Base-by-base conservation (phyloP, 2,888 invertebrate species). In the Troglohyphantes excavatus region DNA sequence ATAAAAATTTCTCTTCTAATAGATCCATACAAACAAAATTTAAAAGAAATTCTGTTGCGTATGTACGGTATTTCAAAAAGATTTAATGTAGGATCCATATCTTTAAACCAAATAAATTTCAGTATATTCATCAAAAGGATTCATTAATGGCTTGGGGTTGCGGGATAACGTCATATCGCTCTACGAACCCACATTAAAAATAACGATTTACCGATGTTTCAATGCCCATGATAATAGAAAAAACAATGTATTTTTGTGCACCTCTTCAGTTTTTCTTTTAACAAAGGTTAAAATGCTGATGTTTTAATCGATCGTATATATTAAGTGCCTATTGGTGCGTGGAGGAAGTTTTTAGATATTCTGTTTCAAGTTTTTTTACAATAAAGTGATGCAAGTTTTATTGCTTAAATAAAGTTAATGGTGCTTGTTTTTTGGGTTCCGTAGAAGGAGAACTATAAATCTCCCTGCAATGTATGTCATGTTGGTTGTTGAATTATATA, bases 1-100 rank as follows among this genome's bases (percentile, higher is more conserved):
- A 78, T 78, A 65, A 78, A 78, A 78, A 78, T 43, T 39, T 2
- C 26, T 19, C 11, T 23, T 26, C 17, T 39, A 26, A 78, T 43
- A 78, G 78, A 39, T 65, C 63, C 65, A 65, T 13, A 61, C 19
- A 19, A 11, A 21, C 21, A 75, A 78, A 53, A 43, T 26, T 33
- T 19, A 19, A 70, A 43, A 43, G 39, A 39, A 70, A 70, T 23
- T 13, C 21, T 17, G 53, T n/a, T 53, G 3, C 17, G 53, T 53
- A 5, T 7, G 21, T 3, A 21, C 19, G 21, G 17, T 39, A 21
- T 19, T 23, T 39, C 7, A 70, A 29, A 23, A 11, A 23, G 39
- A 70, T 29, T 29, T 68, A 21, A 70, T 23, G 43, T 70, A 43
- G 21, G 70, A 33, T 70, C 39, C 70, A 43, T 70, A 43, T 39